These are phyloP conservation scores for Pantherophis vulpinus DNA, from an alignment of 2,797 vertebrate species.

Conservation along the genomic window DNA sequence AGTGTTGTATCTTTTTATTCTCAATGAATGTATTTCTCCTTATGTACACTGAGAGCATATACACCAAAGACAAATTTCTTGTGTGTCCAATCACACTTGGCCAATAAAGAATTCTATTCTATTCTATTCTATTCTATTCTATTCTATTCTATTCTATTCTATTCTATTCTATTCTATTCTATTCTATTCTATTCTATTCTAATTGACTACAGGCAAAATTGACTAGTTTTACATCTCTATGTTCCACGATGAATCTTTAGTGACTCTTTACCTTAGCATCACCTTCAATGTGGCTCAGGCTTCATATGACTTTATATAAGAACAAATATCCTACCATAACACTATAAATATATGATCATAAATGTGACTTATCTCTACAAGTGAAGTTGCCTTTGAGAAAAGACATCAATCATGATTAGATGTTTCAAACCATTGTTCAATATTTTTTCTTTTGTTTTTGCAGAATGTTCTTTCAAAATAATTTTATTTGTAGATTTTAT, in stretches of 20 bases:
- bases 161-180: too few species aligned
- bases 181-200: neutral
- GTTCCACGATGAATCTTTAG: neutral
- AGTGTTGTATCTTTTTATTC: too few species aligned
- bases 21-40: too few species aligned
- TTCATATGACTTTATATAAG: neutral
- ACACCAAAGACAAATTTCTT: too few species aligned
- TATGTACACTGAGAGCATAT: too few species aligned
- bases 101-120: too few species aligned
- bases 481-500: neutral
- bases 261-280: neutral
- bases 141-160: too few species aligned
- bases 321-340: neutral
- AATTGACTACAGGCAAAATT: neutral
- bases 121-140: too few species aligned
- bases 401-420: neutral
- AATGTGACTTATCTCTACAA: neutral
- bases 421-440: neutral
- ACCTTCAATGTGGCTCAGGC: neutral
- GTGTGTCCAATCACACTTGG: too few species aligned
- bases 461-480: neutral
- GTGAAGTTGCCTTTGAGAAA: neutral
- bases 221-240: neutral
- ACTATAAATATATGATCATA: neutral
- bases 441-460: neutral